phyloP scores from a whole-genome alignment of 2,113 vertebrate genomes.

The Perccottus glenii region DNA sequence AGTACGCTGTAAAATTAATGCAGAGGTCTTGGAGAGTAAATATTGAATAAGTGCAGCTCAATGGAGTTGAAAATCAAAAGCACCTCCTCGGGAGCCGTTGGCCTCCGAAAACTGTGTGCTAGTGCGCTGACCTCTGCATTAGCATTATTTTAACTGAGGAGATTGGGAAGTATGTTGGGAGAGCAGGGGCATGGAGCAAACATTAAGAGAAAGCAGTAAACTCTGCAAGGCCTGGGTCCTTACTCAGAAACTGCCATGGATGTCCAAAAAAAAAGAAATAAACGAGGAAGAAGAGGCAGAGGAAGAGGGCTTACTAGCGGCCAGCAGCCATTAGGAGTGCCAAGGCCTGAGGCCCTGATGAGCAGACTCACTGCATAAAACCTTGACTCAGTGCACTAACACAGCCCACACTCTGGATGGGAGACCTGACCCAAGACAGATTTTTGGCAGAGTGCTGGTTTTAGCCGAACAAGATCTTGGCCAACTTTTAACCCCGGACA shows the following conservation, averaged over 20 bases:
- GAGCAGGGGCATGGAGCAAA: slow-evolving; percentile 13
- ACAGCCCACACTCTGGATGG: slow-evolving; percentile 72
- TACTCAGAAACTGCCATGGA: slow-evolving; percentile 35
- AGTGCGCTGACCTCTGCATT: slow-evolving; percentile 73
- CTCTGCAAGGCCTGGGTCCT: slow-evolving; percentile 55
- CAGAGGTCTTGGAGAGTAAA: slow-evolving; percentile 79
- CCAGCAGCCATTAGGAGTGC: slow-evolving; percentile 64
- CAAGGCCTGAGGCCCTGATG: slow-evolving; percentile 66
- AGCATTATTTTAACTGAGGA: slow-evolving; percentile 75
- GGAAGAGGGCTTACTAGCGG: slow-evolving; percentile 49
- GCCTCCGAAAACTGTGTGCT: slow-evolving; percentile 64
- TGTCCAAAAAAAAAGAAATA: slow-evolving; percentile 39
- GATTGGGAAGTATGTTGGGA: slow-evolving; percentile 59
- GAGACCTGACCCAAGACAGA: slow-evolving; percentile 69
- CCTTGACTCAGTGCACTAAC: slow-evolving; percentile 62
- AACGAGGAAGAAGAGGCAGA: slow-evolving; percentile 37
- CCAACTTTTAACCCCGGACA: slow-evolving; percentile 72
- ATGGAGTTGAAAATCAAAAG: slow-evolving; percentile 76
- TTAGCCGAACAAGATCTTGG: slow-evolving; percentile 59
- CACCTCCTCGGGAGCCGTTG: slow-evolving; percentile 72
- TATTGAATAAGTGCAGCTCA: slow-evolving; percentile 80
- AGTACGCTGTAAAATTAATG: slow-evolving; percentile 76
- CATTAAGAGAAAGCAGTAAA: slow-evolving; percentile 44
- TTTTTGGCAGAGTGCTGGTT: slow-evolving; percentile 71
- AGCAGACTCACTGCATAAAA: slow-evolving; percentile 63